phyloP scores from a whole-genome alignment of 2,797 vertebrate species.

The Aulostomus chinensis region DNA sequence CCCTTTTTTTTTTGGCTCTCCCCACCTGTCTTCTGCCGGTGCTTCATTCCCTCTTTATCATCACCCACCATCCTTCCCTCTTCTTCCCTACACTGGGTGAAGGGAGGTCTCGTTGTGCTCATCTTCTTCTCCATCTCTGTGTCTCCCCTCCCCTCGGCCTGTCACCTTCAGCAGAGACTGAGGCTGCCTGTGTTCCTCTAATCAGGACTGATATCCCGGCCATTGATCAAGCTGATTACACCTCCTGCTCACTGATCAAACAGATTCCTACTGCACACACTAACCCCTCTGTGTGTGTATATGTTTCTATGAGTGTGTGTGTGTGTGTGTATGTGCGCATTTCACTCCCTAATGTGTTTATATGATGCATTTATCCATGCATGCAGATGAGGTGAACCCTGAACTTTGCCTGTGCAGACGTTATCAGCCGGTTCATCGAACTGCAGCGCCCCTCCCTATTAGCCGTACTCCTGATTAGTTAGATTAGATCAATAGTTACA shows the following conservation, averaged over 20 bases:
- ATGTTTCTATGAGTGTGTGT: too few species aligned
- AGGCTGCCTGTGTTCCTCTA: constrained; percentile 51
- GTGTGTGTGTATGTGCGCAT: constrained; percentile 1
- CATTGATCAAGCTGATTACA: constrained; percentile 72
- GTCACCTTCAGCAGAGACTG: constrained; percentile 60
- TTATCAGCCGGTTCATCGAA: constrained; percentile 58
- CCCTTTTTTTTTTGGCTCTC: neutral
- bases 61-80: neutral
- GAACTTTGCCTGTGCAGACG: constrained; percentile 63
- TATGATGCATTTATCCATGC: constrained; percentile 16
- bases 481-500: constrained; percentile 73
- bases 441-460: constrained; percentile 50
- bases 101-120: constrained; percentile 9
- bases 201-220: constrained; percentile 66
- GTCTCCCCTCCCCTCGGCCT: constrained; percentile 27
- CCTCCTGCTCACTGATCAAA: constrained; percentile 66
- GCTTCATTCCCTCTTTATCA: constrained; percentile 5
- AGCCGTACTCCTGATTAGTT: constrained; percentile 51
- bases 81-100: constrained; percentile 3
- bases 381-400: constrained; percentile 42
- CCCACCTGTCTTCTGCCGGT: neutral
- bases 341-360: constrained; percentile 1
- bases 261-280: too few species aligned
- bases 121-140: constrained; percentile 23
- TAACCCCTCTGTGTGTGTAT: too few species aligned